Evolutionary conservation across 2,888 invertebrate species (phyloP), one percentile per base, ranked within the genome.

Genomic region (Lamellibrachia satsuma): DNA sequence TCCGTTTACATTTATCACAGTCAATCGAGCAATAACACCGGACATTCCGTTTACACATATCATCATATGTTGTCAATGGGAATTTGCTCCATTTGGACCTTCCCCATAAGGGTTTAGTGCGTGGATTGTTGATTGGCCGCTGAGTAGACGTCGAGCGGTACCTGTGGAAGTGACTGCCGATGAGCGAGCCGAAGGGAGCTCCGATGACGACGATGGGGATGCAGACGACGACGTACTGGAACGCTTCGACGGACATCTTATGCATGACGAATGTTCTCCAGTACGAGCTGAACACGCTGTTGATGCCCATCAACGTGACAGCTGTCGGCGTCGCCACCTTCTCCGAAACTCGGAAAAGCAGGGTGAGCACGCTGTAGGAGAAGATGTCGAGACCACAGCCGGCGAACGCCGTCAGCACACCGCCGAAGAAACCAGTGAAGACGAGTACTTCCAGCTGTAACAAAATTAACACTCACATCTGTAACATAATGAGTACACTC

Each of bases 341-440:
- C 92, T 94, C 94, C 15, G 93, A 92, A 2, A 94, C 93, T 8
- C 94, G 51, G 92, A 75, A 75, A 3, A 75, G 22, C 75, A 75
- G 75, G 3, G 75, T 75, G 75, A 75, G 75, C 4, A 75, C 75
- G 75, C 95, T 95, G 92, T 93, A 94, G 52, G 94, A 94, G 90
- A 95, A 95, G 75, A 96, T 96, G 93, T 96, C 96, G 39, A 96
- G 94, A 8, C 96, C 96, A 91, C 94, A 94, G n/a, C 96, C 96
- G 51, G 96, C 95, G 90, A 96, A 95, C 0, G 95, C 94, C 15
- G 95, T 95, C 52, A 95, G 95, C 3, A 96, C 93, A 52, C 95
- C 95, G 52, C 96, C 96, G 91, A 95, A 91, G 52, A 96, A 94
- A 11, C 96, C 96, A 8, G 95, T 95, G 8, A 94, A 9, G 6